A percentile compares a stretch with the other conserved stretches of the same genome.
These are phyloP conservation scores for Monopterus albus DNA, from an alignment of 2,113 vertebrate species.

Conservation along the genomic window DNA sequence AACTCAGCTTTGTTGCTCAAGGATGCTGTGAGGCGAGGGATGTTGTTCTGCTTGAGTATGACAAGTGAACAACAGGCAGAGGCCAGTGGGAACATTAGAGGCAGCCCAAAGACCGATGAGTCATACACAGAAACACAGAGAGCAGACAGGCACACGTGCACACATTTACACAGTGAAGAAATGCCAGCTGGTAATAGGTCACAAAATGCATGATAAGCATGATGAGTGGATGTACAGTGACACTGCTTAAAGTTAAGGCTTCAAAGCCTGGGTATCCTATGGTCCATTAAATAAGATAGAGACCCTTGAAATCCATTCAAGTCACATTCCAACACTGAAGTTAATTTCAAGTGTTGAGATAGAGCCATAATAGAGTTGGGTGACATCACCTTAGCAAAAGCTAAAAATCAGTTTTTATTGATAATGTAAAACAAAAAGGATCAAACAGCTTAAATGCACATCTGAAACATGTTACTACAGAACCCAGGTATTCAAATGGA, in stretches of 20 bases:
- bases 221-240: slow-evolving; percentile 33
- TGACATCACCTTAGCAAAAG: neutral
- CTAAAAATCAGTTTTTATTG: neutral
- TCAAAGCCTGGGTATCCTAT: slow-evolving; percentile 26
- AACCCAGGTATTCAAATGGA: slow-evolving; percentile 6
- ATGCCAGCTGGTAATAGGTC: slow-evolving; percentile 36
- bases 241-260: slow-evolving; percentile 58
- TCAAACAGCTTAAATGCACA: slow-evolving; percentile 32
- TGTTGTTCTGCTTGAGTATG: slow-evolving; percentile 8
- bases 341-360: slow-evolving; percentile 6
- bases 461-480: slow-evolving; percentile 40
- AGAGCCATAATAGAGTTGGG: neutral
- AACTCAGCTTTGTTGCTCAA: neutral
- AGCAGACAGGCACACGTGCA: neutral
- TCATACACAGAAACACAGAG: slow-evolving; percentile 25
- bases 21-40: slow-evolving; percentile 11
- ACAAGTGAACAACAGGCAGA: slow-evolving; percentile 7
- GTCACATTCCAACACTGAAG: neutral
- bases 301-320: slow-evolving; percentile 24
- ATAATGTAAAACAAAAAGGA: slow-evolving; percentile 13
- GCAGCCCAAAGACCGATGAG: slow-evolving; percentile 28
- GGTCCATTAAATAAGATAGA: slow-evolving; percentile 29
- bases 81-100: slow-evolving; percentile 8
- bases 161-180: slow-evolving; percentile 18
- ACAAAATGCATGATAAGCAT: slow-evolving; percentile 30